Percentiles rank a stretch among this genome's conserved stretches.
Conservation (phyloP, 2,113 vertebrate species). For the human region GRCh38 chr11:47056001-47056500, state of each 20-base stretch:
- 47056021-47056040: neutral
- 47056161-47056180: neutral
- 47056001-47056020: neutral
- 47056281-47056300: neutral
- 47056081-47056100: neutral
- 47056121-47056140: neutral
- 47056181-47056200: neutral
- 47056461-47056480: slow-evolving; percentile 52
- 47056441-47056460: slow-evolving; percentile 60
- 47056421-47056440: slow-evolving; percentile 52
- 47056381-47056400: slow-evolving; percentile 58
- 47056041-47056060: neutral
- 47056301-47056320: slow-evolving; percentile 39
- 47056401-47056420: slow-evolving; percentile 61
- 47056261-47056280: neutral
- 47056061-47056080: neutral
- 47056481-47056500: slow-evolving; percentile 60
- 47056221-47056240: neutral
- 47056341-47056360: slow-evolving; percentile 40
- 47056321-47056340: slow-evolving; percentile 1
- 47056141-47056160: neutral
- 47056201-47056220: neutral
- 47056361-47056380: slow-evolving; percentile 20
- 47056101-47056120: neutral
- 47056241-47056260: neutral